These are phyloP conservation scores for Dynastes tityus DNA, from an alignment of 2,888 invertebrate genomes.

Conservation along the genomic window DNA sequence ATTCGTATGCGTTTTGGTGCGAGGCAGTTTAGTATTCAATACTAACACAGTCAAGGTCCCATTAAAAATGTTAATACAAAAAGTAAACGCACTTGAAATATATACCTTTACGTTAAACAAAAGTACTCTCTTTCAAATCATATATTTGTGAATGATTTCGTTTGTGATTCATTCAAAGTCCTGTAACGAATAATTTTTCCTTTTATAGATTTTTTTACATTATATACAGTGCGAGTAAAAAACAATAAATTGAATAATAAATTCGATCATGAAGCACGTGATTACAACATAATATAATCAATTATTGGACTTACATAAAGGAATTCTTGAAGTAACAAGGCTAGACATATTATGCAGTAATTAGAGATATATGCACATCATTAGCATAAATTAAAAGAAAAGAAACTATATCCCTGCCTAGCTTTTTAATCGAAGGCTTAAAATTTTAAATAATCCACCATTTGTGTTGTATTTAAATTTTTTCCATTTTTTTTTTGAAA, in stretches of 20 bases:
- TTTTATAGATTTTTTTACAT: not conserved
- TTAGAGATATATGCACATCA: not conserved
- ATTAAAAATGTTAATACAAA: constrained; percentile 18
- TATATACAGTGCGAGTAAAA: not conserved
- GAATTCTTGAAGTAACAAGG: constrained; percentile 10
- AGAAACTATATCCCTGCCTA: not conserved
- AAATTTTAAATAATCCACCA: too few relatives aligned
- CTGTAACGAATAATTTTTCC: not conserved
- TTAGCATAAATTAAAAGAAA: constrained; percentile 4
- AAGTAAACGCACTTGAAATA: constrained; percentile 1
- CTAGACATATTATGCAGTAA: not conserved
- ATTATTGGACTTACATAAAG: constrained; percentile 1
- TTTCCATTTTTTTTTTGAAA: not conserved
- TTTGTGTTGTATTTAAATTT: not conserved
- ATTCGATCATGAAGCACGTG: too few relatives aligned
- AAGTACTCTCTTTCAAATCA: not conserved
- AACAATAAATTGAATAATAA: too few relatives aligned
- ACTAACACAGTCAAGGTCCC: constrained; percentile 18
- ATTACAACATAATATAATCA: not conserved
- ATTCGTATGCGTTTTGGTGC: not conserved
- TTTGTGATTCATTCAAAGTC: not conserved
- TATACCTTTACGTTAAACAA: not conserved
- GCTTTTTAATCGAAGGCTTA: not conserved
- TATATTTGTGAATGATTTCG: not conserved
- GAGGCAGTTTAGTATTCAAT: not conserved